phyloP scores from a whole-genome alignment of 2,888 invertebrate genomes.

The Orchesellides sinensis region DNA sequence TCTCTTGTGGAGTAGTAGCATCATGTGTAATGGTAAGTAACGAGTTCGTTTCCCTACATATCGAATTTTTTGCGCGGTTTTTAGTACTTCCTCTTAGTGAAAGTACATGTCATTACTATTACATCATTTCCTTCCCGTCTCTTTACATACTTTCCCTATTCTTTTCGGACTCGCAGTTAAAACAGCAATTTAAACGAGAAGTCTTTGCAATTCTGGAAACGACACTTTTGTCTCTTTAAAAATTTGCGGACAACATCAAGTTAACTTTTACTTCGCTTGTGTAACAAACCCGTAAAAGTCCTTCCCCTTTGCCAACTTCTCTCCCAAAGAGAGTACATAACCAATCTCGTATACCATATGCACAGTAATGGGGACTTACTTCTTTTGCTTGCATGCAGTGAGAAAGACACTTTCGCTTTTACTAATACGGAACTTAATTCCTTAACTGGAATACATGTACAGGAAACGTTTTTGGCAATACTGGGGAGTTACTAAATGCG shows the following conservation, averaged over 20 bases:
- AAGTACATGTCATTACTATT: slow-evolving; percentile 9
- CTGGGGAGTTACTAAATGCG: no score
- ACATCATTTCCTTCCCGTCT: slow-evolving; percentile 4
- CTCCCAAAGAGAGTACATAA: no score
- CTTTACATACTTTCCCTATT: no score
- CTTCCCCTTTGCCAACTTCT: no score
- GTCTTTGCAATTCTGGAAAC: slow-evolving; percentile 16
- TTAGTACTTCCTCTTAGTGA: not conserved
- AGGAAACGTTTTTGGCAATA: no score
- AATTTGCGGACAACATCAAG: not conserved
- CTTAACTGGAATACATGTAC: no score
- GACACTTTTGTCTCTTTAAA: slow-evolving; percentile 38
- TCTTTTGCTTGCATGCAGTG: no score
- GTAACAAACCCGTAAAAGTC: no score
- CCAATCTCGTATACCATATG: no score
- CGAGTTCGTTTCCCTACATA: slow-evolving; percentile 48
- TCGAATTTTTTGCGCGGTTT: not conserved
- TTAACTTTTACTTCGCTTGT: not conserved
- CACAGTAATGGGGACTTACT: no score
- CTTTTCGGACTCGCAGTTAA: slow-evolving; percentile 39
- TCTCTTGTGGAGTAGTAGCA: slow-evolving; percentile 7
- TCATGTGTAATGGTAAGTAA: slow-evolving; percentile 9
- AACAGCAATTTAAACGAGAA: slow-evolving; percentile 40
- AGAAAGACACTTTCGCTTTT: no score
- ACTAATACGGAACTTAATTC: no score